These are phyloP conservation scores for Cephalopterus ornatus DNA, from an alignment of 2,113 vertebrate species.

Conservation along the genomic window DNA sequence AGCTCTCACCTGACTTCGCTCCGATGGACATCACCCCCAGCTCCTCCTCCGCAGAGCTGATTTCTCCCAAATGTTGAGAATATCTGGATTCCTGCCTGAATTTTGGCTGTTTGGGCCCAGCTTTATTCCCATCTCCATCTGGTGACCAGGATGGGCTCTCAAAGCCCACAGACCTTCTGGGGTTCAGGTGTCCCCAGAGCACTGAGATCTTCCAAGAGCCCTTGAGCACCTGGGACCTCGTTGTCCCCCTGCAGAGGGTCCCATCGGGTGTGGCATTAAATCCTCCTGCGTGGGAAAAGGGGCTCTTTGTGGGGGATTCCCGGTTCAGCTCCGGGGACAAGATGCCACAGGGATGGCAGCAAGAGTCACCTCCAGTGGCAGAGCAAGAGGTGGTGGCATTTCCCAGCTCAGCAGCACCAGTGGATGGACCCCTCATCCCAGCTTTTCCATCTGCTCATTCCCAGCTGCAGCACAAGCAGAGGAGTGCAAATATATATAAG, in stretches of 20 bases:
- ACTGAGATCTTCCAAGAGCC: neutral
- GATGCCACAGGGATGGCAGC: rapidly evolving
- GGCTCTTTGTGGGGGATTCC: neutral
- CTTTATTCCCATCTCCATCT: neutral
- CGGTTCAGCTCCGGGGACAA: neutral
- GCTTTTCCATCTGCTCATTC: neutral
- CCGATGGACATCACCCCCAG: neutral
- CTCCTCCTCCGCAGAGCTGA: neutral
- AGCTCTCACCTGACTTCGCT: neutral
- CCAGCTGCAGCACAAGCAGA: neutral
- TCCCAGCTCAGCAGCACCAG: neutral
- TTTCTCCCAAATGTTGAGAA: conserved; percentile 5
- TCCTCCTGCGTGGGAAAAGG: neutral
- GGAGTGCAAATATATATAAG: neutral
- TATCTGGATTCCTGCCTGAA: neutral
- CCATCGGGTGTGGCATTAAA: neutral
- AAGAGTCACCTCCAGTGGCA: neutral
- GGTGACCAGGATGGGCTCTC: neutral
- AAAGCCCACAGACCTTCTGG: neutral
- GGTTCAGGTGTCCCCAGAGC: neutral
- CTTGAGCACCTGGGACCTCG: neutral
- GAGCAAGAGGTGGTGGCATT: neutral
- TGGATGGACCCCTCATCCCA: rapidly evolving
- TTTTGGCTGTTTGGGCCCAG: neutral
- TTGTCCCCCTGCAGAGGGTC: neutral